phyloP scores from a whole-genome alignment of 2,888 invertebrate species.

The Ormia ochracea region DNA sequence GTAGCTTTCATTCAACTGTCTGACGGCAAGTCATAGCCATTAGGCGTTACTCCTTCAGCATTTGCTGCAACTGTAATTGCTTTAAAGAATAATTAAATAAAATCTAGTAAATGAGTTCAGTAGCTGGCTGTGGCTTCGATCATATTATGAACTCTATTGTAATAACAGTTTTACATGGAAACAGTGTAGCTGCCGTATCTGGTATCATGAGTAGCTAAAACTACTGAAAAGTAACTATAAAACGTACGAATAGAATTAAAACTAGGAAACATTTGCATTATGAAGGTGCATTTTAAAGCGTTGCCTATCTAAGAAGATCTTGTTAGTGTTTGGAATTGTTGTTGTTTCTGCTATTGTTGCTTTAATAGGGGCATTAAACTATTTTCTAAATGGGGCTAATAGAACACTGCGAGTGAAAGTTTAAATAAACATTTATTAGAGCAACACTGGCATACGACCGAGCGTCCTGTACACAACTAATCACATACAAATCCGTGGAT shows the following conservation, averaged over 20 bases:
- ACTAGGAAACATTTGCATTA: conserved; percentile 2
- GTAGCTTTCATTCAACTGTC: too few species aligned
- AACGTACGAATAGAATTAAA: conserved; percentile 26
- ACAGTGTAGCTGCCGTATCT: not conserved
- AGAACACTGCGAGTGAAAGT: conserved; percentile 45
- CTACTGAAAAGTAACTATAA: not conserved
- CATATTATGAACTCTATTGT: not conserved
- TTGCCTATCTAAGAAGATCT: conserved; percentile 3
- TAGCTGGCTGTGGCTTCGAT: too few species aligned
- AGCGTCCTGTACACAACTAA: not conserved
- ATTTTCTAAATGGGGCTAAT: conserved; percentile 58
- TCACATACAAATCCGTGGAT: not conserved
- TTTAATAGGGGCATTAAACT: conserved; percentile 9
- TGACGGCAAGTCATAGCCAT: too few species aligned
- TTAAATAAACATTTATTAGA: conserved; percentile 32
- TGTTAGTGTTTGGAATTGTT: not conserved
- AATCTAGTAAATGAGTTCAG: too few species aligned
- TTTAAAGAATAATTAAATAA: too few species aligned
- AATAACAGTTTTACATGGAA: not conserved
- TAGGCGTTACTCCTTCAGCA: conserved; percentile 17
- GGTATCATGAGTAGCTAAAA: conserved; percentile 7
- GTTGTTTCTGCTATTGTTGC: not conserved
- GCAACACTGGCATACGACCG: not conserved
- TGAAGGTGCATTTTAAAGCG: conserved; percentile 43
- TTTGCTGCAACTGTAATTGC: not conserved